phyloP scores from a whole-genome alignment of 2,797 vertebrate genomes.

The Fratercula arctica region DNA sequence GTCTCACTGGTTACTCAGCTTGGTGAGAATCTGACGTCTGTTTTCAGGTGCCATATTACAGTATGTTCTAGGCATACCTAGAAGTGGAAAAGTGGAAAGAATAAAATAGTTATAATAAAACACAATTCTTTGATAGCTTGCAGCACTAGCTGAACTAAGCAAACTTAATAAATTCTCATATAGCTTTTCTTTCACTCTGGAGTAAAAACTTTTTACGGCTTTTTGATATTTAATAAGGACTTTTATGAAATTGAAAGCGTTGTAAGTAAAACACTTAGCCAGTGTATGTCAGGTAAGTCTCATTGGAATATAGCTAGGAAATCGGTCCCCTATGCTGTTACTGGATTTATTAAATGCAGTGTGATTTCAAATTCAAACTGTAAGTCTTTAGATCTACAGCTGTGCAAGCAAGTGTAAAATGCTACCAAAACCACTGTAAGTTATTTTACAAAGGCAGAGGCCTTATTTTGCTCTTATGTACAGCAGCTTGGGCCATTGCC shows the following conservation, averaged over 20 bases:
- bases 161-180: background rate
- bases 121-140: background rate
- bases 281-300: background rate
- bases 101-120: background rate
- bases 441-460: background rate
- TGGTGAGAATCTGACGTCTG: conserved; percentile 6
- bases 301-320: background rate
- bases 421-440: background rate
- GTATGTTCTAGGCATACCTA: conserved; percentile 36
- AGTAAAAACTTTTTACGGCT: background rate
- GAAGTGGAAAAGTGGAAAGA: background rate
- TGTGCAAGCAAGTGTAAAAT: background rate
- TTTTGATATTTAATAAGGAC: background rate
- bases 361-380: background rate
- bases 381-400: background rate
- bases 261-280: background rate
- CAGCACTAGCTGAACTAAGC: background rate
- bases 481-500: background rate
- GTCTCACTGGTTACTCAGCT: background rate
- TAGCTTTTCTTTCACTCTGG: background rate
- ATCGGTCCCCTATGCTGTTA: background rate
- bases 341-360: background rate
- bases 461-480: background rate
- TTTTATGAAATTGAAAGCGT: background rate
- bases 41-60: background rate